Evolutionary conservation across 2,888 invertebrate species (phyloP), one percentile per base, ranked within the genome.

Genomic region (Cyclophora punctaria): DNA sequence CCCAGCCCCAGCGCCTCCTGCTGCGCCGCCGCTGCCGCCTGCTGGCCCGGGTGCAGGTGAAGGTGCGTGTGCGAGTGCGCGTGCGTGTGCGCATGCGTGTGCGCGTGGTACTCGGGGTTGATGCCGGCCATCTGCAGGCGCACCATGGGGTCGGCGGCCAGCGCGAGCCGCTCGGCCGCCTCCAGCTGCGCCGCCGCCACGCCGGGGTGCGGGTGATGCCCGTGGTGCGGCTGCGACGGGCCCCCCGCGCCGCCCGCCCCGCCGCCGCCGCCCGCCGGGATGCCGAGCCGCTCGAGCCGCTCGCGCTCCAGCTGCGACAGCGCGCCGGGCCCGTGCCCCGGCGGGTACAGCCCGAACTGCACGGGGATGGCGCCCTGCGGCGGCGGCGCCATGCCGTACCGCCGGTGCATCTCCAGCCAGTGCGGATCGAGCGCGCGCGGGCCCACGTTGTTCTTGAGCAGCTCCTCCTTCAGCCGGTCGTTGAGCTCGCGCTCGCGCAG

Each of bases 51-150:
- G 78, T 91, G 93, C 64, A 93, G 90, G 89, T 95, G 95, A 66
- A 95, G 91, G 89, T 95, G 95, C 65, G 95, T 93, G 90, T 95
- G 95, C 70, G 96, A 95, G 89, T 97, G 96, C 74, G 96, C 95
- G 83, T 96, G 96, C 64, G 95, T 95, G 89, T 96, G 96, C 68
- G 96, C 95, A 83, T 96, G 96, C 65, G 96, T 95, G 89, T 97
- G 96, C 73, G 96, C 95, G 87, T 96, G 96, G 89, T 95, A 96
- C 89, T 96, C 96, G 47, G 94, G 94, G 67, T 92, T 93, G 70
- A 95, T 93, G 77, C 96, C 96, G 67, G 96, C 96, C 96, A 97
- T 96, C 90, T 97, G 97, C 77, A 97, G 88, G 66, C 97, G 94
- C 83, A 93, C 94, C 94, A 97, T 95, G 58, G 97, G 97, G 87